phyloP scores from a whole-genome alignment of 2,113 vertebrate species.

The Trematocara nigrifrons region DNA sequence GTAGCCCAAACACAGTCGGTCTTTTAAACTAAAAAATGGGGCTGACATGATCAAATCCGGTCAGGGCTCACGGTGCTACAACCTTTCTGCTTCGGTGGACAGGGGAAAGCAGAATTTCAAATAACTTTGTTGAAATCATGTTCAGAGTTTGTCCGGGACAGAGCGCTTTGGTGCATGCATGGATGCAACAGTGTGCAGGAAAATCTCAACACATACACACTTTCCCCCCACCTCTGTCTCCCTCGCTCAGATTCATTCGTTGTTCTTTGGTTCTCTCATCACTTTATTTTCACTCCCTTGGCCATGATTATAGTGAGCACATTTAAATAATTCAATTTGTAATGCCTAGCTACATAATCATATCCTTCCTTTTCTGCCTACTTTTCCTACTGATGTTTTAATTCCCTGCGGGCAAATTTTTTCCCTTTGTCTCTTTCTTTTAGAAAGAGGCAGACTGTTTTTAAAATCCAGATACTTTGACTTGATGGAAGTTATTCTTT shows the following conservation, averaged over 20 bases:
- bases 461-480: slow-evolving; percentile 16
- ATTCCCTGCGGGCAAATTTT: slow-evolving; percentile 20
- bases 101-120: background rate
- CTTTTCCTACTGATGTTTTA: slow-evolving; percentile 21
- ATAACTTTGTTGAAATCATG: background rate
- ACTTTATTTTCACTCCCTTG: slow-evolving; percentile 32
- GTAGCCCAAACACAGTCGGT: background rate
- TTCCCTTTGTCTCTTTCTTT: background rate
- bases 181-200: background rate
- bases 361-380: slow-evolving; percentile 18
- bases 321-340: slow-evolving; percentile 63
- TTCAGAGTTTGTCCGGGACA: background rate
- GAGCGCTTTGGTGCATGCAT: background rate
- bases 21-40: background rate
- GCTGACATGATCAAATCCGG: background rate
- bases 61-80: background rate
- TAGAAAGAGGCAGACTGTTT: background rate
- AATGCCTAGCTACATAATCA: slow-evolving; percentile 37
- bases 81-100: background rate
- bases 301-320: slow-evolving; percentile 10
- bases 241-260: background rate
- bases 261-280: background rate
- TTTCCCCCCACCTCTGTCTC: background rate
- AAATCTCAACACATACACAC: background rate
- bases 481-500: background rate